Conservation (phyloP, 2,888 invertebrate species). For the Pristionchus entomophagus region DNA sequence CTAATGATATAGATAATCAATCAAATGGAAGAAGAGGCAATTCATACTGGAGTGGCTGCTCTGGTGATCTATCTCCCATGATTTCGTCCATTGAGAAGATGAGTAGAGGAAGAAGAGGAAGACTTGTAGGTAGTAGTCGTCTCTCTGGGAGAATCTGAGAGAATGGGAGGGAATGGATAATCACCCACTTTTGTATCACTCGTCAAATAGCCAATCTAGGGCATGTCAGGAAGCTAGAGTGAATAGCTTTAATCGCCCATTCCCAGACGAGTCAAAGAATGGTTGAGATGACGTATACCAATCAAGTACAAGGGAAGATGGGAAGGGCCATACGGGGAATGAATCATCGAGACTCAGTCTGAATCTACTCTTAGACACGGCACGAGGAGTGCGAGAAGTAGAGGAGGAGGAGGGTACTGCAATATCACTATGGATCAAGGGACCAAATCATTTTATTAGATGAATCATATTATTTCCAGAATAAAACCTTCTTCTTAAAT, state of each 20-base stretch:
- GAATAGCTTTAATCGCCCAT: too few relatives aligned
- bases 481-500: too few relatives aligned
- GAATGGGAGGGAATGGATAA: not conserved
- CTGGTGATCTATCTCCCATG: not conserved
- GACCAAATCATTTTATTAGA: not conserved
- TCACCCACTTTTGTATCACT: not conserved
- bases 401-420: not conserved
- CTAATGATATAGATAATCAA: too few relatives aligned
- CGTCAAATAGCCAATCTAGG: not conserved
- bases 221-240: too few relatives aligned
- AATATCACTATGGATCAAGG: not conserved
- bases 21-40: not conserved
- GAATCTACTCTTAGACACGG: not conserved
- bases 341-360: conserved; percentile 45
- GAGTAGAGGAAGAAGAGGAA: not conserved
- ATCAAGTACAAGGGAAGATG: not conserved
- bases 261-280: not conserved
- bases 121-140: too few relatives aligned
- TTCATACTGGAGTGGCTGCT: not conserved
- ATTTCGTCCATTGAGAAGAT: conserved; percentile 25
- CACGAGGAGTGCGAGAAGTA: conserved; percentile 36
- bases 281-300: not conserved
- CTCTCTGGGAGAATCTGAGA: conserved; percentile 12
- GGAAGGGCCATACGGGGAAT: not conserved
- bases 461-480: too few relatives aligned